Base-by-base conservation (phyloP, 1,140 invertebrate species). In the Periplaneta americana region DNA sequence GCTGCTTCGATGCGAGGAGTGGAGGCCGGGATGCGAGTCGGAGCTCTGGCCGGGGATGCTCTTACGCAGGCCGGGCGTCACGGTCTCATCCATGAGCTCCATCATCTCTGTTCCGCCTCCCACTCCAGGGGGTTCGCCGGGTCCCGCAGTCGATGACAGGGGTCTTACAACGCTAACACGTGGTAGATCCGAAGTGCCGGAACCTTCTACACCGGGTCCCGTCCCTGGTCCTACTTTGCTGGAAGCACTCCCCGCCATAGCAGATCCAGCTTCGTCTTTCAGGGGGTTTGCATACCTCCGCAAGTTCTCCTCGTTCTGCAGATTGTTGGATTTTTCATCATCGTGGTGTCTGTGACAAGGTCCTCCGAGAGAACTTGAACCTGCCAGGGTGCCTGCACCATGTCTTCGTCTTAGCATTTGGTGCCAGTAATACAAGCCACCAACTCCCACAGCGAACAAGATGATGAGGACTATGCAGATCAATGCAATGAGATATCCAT, bases 271-370 rank as follows among this genome's bases (percentile, higher is more conserved):
- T 18, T 90, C 88, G 34, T 91, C 92, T 83, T 92, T 93, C 18
- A 92, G 83, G 0, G 92, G 91, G 85, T 92, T 93, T 18, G 91
- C 89, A 85, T 92, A 92, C 90, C 90, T 93, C 48, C 95, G 91
- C 33, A 97, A 88, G 85, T 97, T 97, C 87, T 97, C 95, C 86
- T 97, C 96, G 87, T 97, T 97, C 86, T 97, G 95, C 74, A 96
- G 88, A 86, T 97, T 97, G 85, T 96, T 96, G 0, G 94, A 95
- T 85, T 96, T 96, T 84, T 96, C 95, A 86, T 96, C 94, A 84
- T 95, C 94, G 83, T 94, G 92, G 85, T 93, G 92, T 18, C 93
- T 90, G 84, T 33, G 32, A 76, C 79, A 57, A 32, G 36, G 34
- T 34, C 57, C 75, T 48, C 22, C 31, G 17, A 32, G 22, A 15